Conservation (phyloP, 30 jellyfish, hydroid and myxozoan species). For the Cassiopea xamachana region DNA sequence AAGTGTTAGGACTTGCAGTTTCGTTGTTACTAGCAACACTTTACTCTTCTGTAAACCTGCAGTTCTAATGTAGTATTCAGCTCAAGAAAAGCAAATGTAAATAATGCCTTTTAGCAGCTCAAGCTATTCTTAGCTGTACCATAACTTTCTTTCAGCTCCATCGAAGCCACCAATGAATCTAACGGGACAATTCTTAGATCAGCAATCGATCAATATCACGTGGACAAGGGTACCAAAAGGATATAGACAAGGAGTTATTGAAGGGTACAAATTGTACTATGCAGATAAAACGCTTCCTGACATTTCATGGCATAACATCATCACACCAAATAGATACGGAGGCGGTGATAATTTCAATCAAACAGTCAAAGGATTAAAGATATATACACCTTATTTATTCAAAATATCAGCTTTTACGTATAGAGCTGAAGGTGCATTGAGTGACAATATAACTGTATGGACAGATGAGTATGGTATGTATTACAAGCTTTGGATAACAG, state of each 20-base stretch:
- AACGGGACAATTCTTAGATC: conserved; percentile 49
- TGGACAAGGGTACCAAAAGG: conserved; percentile 53
- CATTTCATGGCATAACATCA: conserved; percentile 19
- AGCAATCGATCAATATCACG: conserved; percentile 16
- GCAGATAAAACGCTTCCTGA: conserved; percentile 34
- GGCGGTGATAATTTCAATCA: conserved; percentile 34
- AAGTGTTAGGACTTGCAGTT: no score
- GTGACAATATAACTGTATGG: conserved; percentile 63
- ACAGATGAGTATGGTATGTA: conserved; percentile 65
- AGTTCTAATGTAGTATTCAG: no score
- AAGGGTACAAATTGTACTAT: conserved; percentile 49
- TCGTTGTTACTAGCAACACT: no score
- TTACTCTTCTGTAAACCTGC: no score
- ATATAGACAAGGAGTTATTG: conserved; percentile 42
- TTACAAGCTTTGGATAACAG: not conserved
- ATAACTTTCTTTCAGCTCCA: conserved; percentile 26
- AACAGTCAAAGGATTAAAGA: conserved; percentile 40
- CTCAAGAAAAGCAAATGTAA: no score
- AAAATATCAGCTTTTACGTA: conserved; percentile 36
- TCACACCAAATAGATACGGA: conserved; percentile 1
- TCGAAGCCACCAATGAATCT: conserved; percentile 50
- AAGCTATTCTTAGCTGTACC: not conserved
- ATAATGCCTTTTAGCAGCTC: no score
- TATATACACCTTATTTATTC: conserved; percentile 49
- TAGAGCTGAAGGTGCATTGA: conserved; percentile 37